Percentiles rank a stretch among this genome's conserved stretches.
phyloP scores from a whole-genome alignment of 2,797 vertebrate genomes.

The Zenarchopterus dispar region DNA sequence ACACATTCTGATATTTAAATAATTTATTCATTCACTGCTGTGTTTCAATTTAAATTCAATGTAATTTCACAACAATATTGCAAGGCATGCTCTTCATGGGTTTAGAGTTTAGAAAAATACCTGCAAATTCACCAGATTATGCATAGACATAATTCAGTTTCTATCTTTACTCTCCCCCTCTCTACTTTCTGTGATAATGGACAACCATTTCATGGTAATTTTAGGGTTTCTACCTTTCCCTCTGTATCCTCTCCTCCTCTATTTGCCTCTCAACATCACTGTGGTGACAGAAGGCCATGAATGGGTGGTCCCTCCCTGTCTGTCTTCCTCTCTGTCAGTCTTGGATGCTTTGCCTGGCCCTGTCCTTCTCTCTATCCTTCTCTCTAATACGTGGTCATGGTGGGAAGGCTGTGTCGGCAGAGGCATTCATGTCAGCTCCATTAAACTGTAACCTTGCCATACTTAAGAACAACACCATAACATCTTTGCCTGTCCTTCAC shows the following conservation, averaged over 20 bases:
- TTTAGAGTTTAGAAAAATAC: background rate
- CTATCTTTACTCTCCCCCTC: background rate
- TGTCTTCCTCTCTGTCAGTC: conserved; percentile 13
- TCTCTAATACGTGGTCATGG: conserved; percentile 51
- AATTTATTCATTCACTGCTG: no score
- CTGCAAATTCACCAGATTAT: background rate
- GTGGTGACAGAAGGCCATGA: conserved; percentile 28
- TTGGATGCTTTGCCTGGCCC: conserved; percentile 4
- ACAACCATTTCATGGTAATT: conserved; percentile 33
- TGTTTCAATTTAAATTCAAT: background rate
- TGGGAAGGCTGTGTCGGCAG: conserved; percentile 54
- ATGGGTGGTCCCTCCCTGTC: conserved; percentile 25
- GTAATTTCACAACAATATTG: background rate
- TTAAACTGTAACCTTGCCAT: conserved; percentile 69
- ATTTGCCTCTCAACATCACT: conserved; percentile 24
- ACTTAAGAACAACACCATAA: conserved; percentile 58
- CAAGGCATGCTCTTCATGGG: background rate
- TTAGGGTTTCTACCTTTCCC: conserved; percentile 33
- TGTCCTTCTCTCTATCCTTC: conserved; percentile 19
- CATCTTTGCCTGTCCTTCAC: conserved; percentile 25
- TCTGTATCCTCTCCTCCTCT: conserved; percentile 1
- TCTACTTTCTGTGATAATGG: conserved; percentile 39
- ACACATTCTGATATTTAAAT: no score
- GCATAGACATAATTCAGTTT: background rate
- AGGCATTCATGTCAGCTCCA: conserved; percentile 58